Conservation (phyloP, 2,888 invertebrate genomes). For the Vesta saturnalis region DNA sequence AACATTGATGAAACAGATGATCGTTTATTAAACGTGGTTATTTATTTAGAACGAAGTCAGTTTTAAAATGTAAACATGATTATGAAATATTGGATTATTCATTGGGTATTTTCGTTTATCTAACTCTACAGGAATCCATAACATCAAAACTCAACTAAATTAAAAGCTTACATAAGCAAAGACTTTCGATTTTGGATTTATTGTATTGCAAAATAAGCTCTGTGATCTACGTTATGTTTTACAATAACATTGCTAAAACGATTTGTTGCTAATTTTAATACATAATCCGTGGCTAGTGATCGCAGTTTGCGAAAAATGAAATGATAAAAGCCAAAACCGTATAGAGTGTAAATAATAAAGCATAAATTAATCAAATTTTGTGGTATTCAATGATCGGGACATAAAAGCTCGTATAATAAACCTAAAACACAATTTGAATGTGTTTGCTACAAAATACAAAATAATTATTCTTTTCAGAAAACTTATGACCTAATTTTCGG, state of each 20-base stretch:
- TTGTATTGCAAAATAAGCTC: not conserved
- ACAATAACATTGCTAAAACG: not conserved
- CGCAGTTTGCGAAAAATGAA: not conserved
- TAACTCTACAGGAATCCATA: conserved; percentile 24
- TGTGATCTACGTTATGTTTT: not conserved
- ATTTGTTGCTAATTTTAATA: conserved; percentile 7
- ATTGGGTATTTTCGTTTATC: conserved; percentile 33
- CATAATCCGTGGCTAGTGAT: not conserved
- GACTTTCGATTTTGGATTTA: conserved; percentile 5
- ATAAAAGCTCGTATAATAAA: not conserved
- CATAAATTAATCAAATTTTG: conserved; percentile 1
- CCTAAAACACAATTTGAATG: not conserved
- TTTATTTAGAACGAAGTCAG: conserved; percentile 38
- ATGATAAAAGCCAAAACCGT: conserved; percentile 1
- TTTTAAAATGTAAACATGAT: conserved; percentile 38
- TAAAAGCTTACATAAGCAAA: conserved; percentile 11
- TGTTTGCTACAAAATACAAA: no score
- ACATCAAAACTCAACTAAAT: conserved; percentile 17
- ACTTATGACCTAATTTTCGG: no score
- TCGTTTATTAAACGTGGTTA: conserved; percentile 38
- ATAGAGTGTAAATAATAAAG: conserved; percentile 1
- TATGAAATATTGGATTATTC: conserved; percentile 38
- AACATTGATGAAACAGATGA: conserved; percentile 39
- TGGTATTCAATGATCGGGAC: not conserved
- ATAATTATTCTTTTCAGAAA: no score